Base-by-base conservation (phyloP, 2,113 vertebrate species). In the Brachyhypopomus gauderio region DNA sequence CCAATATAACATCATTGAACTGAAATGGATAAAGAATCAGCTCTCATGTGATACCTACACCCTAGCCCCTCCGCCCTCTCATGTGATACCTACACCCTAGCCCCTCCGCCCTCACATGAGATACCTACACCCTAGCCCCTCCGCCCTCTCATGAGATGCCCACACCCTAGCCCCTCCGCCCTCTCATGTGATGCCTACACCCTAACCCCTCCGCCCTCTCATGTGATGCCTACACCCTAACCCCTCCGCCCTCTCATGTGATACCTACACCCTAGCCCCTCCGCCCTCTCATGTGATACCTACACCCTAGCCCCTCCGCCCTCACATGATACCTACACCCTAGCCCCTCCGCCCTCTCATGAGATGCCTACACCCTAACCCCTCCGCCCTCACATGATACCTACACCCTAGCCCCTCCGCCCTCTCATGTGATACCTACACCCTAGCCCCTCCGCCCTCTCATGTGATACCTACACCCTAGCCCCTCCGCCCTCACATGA, bases 251-350 rank as follows among this genome's bases (percentile, higher is more conserved):
- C 25, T 60, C 66, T 79, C 77, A 75, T 41, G 38, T 72, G 66
- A 63, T 25, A 67, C 11, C 34, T 48, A 48, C 80, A 79, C 79
- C 84, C 77, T 75, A 62, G 52, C 58, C 67, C 70, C 60, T 58
- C 69, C 59, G 19, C 64, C 64, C 62, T 56, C 67, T 73, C 63
- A 70, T n/a, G n/a, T n/a, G n/a, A n/a, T n/a, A n/a, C n/a, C n/a
- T n/a, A n/a, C n/a, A n/a, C n/a, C n/a, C n/a, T n/a, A n/a, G n/a
- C n/a, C n/a, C n/a, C n/a, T n/a, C n/a, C n/a, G 30, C 25, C 48
- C 66, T 79, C 77, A 75, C 38, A 27, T 72, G 66, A 63, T 25
- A 67, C 11, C 34, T 48, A 48, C 80, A 79, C 79, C 84, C 77
- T 75, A 62, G 52, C 58, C 67, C 70, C 60, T 58, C 69, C 59